Evolutionary conservation across 2,888 invertebrate genomes (phyloP), one percentile per base, ranked within the genome.

Genomic region (Chalcis sispes): DNA sequence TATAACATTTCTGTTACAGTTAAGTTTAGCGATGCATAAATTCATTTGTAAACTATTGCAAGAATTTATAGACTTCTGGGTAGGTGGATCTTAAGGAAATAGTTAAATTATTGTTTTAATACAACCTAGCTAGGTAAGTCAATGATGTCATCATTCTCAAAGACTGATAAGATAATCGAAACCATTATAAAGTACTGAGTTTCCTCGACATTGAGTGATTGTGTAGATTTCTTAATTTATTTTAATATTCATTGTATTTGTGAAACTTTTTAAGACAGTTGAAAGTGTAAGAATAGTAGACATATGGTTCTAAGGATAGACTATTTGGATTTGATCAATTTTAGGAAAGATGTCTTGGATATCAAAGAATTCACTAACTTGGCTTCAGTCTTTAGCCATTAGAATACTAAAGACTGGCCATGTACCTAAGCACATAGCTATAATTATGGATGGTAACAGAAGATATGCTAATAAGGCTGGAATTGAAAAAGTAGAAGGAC

Each of bases 361-460:
- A 77, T 92, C 93, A 71, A 94, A 96, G 79, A 93, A 92, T 80
- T 91, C 93, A 76, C 91, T 95, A 81, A 92, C 92, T 76, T 95
- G 94, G 92, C 90, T 95, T 73, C 95, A 98, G 90, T 90, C 91
- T 66, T 89, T 95, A 66, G 94, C 94, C 82, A 90, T 94, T 29
- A 92, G 92, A 80, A 90, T 98, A 8, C 89, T 97, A 25, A 95
- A 93, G 89, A 92, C 93, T 46, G 98, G 98, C 2, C 92, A 93
- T 36, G 90, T 98, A 75, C 99, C 99, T 0, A 92, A 92, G 78
- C 99, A 99, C 89, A 91, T 99, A 79, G 98, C 98, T 0, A 95
- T 99, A 86, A 99, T 99, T 78, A 99, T 99, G 98, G 99, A 99
- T 90, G 99, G 99, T 5, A 99, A 99, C 89, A 92, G 99, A 70